A percentile compares a stretch with the other conserved stretches of the same genome.
These are phyloP conservation scores for Smithornis capensis DNA, from an alignment of 2,113 vertebrate genomes.

Conservation along the genomic window DNA sequence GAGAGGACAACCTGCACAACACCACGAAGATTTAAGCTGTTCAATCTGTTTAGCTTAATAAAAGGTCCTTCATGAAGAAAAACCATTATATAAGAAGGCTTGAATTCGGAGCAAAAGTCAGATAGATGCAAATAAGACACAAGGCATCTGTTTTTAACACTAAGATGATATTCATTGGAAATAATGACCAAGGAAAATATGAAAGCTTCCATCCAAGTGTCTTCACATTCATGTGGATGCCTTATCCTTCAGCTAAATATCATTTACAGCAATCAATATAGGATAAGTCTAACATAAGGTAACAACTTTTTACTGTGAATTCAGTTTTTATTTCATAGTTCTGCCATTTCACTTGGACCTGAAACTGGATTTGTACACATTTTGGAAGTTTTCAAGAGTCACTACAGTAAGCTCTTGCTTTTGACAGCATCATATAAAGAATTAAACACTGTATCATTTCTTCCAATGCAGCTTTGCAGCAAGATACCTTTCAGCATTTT, in stretches of 20 bases:
- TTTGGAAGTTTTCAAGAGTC: not conserved
- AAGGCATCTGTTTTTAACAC: not conserved
- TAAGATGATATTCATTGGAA: not conserved
- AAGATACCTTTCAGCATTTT: conserved; percentile 96
- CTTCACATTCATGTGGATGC: not conserved
- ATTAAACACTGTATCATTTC: not conserved
- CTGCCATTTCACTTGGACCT: not conserved
- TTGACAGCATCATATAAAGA: not conserved
- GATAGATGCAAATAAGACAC: not conserved
- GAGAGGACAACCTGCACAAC: not conserved
- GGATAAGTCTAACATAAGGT: not conserved
- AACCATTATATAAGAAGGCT: not conserved
- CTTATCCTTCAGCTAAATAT: not conserved
- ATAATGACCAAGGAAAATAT: not conserved
- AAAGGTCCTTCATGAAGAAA: not conserved
- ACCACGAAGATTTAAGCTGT: not conserved
- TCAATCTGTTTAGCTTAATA: not conserved
- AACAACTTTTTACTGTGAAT: not conserved
- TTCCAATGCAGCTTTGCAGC: not conserved
- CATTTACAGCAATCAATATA: not conserved
- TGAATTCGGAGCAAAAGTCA: not conserved
- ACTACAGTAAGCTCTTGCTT: not conserved
- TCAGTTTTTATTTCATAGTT: not conserved
- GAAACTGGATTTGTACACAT: not conserved
- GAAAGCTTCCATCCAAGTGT: not conserved